These are phyloP conservation scores for Phengaris alcon DNA, from an alignment of 2,888 invertebrate species.

Conservation along the genomic window DNA sequence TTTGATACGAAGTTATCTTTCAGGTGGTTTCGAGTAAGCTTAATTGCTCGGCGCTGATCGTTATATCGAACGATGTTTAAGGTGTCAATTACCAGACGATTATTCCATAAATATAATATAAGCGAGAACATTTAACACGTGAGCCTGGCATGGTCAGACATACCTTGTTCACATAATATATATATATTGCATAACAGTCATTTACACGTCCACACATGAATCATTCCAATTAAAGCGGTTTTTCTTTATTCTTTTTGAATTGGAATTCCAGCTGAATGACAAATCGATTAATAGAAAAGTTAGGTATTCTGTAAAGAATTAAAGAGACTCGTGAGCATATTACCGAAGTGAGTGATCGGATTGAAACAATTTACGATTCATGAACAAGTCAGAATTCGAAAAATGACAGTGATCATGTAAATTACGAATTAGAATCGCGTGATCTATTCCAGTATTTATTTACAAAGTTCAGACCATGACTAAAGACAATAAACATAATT, in stretches of 20 bases:
- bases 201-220: not conserved
- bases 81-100: conserved; percentile 29
- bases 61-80: not conserved
- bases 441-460: not conserved
- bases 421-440: conserved; percentile 9
- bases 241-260: not conserved
- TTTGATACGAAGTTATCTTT: not conserved
- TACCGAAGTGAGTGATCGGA: not conserved
- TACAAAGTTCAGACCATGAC: not conserved
- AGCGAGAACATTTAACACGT: conserved; percentile 12
- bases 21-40: not conserved
- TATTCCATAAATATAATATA: not conserved
- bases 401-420: not conserved
- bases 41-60: not conserved
- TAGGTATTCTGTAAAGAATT: not conserved
- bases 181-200: conserved; percentile 2
- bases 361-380: not conserved
- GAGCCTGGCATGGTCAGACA: not conserved
- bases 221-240: not conserved
- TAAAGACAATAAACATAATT: not conserved
- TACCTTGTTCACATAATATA: not conserved
- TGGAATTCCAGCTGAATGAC: not conserved
- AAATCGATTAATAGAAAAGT: not conserved
- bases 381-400: not conserved
- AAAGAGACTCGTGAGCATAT: not conserved